These are phyloP conservation scores for Apostichopus japonicus DNA, from an alignment of 35 echinoderm and acorn worm species.

Conservation along the genomic window DNA sequence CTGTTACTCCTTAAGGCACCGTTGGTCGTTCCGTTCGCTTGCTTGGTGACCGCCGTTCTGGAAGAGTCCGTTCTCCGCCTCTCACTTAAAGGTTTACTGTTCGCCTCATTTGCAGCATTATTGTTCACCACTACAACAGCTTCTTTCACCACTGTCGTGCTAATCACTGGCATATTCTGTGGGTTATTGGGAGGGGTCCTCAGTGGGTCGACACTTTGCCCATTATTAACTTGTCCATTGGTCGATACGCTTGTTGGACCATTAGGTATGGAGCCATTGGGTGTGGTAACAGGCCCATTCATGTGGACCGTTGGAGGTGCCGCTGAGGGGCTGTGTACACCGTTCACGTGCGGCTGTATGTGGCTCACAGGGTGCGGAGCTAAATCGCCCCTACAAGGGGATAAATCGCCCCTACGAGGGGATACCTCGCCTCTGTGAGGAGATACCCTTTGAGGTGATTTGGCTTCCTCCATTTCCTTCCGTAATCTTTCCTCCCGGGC, in stretches of 20 bases:
- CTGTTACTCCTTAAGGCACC: constrained; percentile 48
- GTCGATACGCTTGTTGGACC: constrained; percentile 5
- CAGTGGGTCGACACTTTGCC: neutral
- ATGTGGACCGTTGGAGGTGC: neutral
- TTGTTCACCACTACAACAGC: constrained; percentile 24
- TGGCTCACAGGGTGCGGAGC: constrained; percentile 23
- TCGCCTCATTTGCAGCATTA: constrained; percentile 24
- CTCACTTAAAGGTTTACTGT: constrained; percentile 45
- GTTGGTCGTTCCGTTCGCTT: constrained; percentile 39
- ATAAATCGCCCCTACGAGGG: neutral
- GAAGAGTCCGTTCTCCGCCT: constrained; percentile 23
- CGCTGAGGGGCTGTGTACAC: constrained; percentile 33
- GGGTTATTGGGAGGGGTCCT: neutral
- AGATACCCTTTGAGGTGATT: neutral
- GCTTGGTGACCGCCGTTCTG: constrained; percentile 26
- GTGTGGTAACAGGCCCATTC: constrained; percentile 6
- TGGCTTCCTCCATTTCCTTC: constrained; percentile 57
- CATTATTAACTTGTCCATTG: constrained; percentile 38
- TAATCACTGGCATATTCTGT: neutral
- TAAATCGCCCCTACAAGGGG: neutral
- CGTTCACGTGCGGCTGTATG: constrained; percentile 35
- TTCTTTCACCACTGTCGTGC: constrained; percentile 42
- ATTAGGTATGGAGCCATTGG: constrained; percentile 9
- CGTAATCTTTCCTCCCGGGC: constrained; percentile 78
- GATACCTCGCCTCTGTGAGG: neutral